These are phyloP conservation scores for Synodontis membranacea DNA, from an alignment of 2,113 vertebrate species.

Conservation along the genomic window DNA sequence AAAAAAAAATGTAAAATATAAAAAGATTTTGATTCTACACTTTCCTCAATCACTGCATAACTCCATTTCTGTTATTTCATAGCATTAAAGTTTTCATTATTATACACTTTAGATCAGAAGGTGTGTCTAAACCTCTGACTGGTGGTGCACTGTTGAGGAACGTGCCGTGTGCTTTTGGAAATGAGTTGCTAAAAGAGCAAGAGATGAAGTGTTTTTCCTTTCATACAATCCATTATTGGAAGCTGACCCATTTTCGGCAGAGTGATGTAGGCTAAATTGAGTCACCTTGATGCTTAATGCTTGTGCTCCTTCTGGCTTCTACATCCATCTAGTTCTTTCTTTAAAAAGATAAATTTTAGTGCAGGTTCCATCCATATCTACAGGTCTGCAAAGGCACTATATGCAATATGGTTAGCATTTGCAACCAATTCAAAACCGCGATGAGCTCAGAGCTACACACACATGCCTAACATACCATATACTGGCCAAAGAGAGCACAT, in stretches of 20 bases:
- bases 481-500: constrained; percentile 9
- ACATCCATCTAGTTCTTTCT: not conserved
- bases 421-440: not conserved
- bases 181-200: not conserved
- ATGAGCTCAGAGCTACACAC: constrained; percentile 10
- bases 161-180: not conserved
- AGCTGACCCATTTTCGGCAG: not conserved
- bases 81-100: not conserved
- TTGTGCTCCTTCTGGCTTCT: not conserved
- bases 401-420: not conserved
- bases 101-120: not conserved
- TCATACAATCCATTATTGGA: not conserved
- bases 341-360: not conserved
- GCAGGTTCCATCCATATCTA: not conserved
- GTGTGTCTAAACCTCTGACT: not conserved
- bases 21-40: not conserved
- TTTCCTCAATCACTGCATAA: not conserved
- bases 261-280: not conserved
- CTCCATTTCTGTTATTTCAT: not conserved
- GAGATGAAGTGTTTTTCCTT: not conserved
- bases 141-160: not conserved
- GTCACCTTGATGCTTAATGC: not conserved
- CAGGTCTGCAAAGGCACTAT: not conserved
- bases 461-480: constrained; percentile 20
- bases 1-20: not conserved